These are phyloP conservation scores for Papilio glaucus DNA, from an alignment of 1,140 invertebrate genomes.

Conservation along the genomic window DNA sequence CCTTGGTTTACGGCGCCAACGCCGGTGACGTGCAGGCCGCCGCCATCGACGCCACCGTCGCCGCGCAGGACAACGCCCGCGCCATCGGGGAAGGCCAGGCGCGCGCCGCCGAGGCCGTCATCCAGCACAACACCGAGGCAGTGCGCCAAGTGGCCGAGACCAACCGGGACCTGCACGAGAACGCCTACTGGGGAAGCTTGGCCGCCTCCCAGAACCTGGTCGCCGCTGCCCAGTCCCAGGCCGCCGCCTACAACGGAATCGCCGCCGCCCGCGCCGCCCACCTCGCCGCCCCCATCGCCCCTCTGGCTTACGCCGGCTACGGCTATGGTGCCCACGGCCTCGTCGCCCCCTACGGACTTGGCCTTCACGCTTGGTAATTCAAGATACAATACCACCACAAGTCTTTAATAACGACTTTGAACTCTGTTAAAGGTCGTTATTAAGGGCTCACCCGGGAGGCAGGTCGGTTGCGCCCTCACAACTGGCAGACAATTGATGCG, in stretches of 20 bases:
- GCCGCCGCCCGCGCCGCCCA: constrained; percentile 71
- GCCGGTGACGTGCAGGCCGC: constrained; percentile 72
- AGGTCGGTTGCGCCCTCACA: constrained; percentile 13
- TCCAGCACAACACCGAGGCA: constrained; percentile 61
- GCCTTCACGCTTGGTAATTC: constrained; percentile 69
- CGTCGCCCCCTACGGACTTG: constrained; percentile 52
- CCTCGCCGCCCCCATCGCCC: constrained; percentile 52
- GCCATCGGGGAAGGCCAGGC: constrained; percentile 66
- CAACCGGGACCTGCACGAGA: constrained; percentile 71
- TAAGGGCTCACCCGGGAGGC: neutral
- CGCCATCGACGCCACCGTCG: constrained; percentile 71
- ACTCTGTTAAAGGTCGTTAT: constrained; percentile 6
- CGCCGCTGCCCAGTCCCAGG: constrained; percentile 85
- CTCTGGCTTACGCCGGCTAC: constrained; percentile 47
- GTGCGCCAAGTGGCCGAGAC: constrained; percentile 65
- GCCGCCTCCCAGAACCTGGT: constrained; percentile 81
- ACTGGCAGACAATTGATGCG: constrained; percentile 47
- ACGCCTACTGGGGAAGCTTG: constrained; percentile 75
- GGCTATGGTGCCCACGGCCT: constrained; percentile 53
- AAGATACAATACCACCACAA: constrained; percentile 39
- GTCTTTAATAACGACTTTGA: constrained; percentile 23
- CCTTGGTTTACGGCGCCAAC: constrained; percentile 64
- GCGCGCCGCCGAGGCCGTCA: constrained; percentile 68
- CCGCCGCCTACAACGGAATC: constrained; percentile 80
- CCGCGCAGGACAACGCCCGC: constrained; percentile 65